These are phyloP conservation scores for Argentina silus DNA, from an alignment of 2,797 vertebrate genomes.

Conservation along the genomic window DNA sequence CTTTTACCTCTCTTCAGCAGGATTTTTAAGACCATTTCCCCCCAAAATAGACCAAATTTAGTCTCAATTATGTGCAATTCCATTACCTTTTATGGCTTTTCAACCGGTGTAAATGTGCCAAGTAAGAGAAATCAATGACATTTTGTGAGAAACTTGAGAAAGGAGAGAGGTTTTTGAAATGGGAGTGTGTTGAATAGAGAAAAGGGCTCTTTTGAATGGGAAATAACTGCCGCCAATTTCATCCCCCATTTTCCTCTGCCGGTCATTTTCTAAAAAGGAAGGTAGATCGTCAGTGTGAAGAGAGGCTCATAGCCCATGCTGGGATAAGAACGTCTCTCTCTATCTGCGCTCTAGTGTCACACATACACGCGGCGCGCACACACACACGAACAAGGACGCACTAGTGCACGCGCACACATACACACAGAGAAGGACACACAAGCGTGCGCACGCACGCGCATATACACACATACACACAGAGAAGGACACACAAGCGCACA, in stretches of 20 bases:
- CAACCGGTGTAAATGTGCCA: slow-evolving; percentile 23
- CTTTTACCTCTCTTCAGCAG: slow-evolving; percentile 30
- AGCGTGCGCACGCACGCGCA: background rate
- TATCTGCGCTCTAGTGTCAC: slow-evolving; percentile 17
- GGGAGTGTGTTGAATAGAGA: slow-evolving; percentile 61
- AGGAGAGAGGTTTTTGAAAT: slow-evolving; percentile 48
- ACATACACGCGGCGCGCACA: background rate
- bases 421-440: background rate
- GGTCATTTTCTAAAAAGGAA: slow-evolving; percentile 37
- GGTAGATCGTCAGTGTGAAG: slow-evolving; percentile 18
- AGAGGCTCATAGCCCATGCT: background rate
- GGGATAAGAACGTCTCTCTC: slow-evolving; percentile 29
- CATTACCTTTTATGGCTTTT: slow-evolving; percentile 50
- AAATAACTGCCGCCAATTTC: slow-evolving; percentile 66
- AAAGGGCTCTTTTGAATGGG: slow-evolving; percentile 56
- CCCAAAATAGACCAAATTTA: slow-evolving; percentile 28
- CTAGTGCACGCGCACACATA: background rate
- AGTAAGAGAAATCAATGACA: slow-evolving; percentile 38
- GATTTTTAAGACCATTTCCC: slow-evolving; percentile 34
- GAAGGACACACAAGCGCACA: background rate
- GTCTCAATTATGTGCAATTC: slow-evolving; percentile 51
- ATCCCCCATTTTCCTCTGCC: slow-evolving; percentile 61
- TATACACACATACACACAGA: background rate
- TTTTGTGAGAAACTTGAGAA: slow-evolving; percentile 53
- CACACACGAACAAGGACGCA: slow-evolving; percentile 9